Evolutionary conservation across 2,113 vertebrate species (phyloP), one percentile per base, ranked within the genome.

Genomic region (Etheostoma spectabile): DNA sequence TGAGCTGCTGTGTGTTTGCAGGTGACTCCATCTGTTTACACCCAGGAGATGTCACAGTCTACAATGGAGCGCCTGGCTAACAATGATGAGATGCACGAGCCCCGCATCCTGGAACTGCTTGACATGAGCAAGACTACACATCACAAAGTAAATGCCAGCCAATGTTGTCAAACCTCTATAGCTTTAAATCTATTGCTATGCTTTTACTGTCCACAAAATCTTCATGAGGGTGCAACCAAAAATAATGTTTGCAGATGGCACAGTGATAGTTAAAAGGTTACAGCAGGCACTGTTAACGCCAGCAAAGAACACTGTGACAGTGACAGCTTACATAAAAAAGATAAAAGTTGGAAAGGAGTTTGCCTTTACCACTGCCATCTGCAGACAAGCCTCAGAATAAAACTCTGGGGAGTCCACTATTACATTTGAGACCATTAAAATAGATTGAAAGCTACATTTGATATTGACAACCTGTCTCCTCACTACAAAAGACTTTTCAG

Each of bases 21-120:
- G 96, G 74, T 97, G 76, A 96, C 92, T 64, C 97, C 96, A 68
- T 97, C 98, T n/a, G 94, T 92, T 64, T 98, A 96, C 83, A 88
- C 94, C 82, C 95, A 95, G 80, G 94, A 97, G 90, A 96, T 96
- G 96, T 91, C 95, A 66, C 95, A 95, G 16, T 95, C 91, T 35
- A 97, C 95, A 0, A 91, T 96, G 86, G 95, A 98, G 87, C 95
- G 88, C 60, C 74, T 96, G 88, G 93, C 92, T 30, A 94, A 81
- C 68, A 95, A 91, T 8, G 77, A 8, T 3, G 76, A 94, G 70
- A 89, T 93, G 72, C 93, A 89, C 52, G 91, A 62, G 1, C 96
- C 96, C 33, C 91, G 21, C 35, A 93, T 96, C 86, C 86, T 95
- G 16, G 93, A 97, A 84, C 94, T 95, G 60, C 67, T 96, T 68